A percentile compares a stretch with the other conserved stretches of the same genome.
phyloP scores from a whole-genome alignment of 2,113 vertebrate species.

The Prionailurus viverrinus region DNA sequence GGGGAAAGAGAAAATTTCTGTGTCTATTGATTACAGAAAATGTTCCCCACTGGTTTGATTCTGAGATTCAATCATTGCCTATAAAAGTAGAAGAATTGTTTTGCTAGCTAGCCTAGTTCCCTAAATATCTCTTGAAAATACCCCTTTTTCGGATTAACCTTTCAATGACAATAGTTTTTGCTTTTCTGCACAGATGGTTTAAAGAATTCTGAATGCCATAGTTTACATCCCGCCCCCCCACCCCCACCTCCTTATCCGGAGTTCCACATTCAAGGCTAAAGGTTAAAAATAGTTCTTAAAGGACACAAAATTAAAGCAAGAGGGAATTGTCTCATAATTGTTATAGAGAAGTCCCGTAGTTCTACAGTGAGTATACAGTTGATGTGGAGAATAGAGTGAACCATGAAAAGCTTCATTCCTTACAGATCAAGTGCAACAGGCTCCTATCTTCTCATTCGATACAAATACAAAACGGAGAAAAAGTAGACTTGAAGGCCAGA shows the following conservation, averaged over 20 bases:
- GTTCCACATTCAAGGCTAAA: not conserved
- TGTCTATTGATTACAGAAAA: not conserved
- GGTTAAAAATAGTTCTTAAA: conserved; percentile 49
- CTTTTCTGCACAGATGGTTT: conserved; percentile 9
- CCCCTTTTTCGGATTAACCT: not conserved
- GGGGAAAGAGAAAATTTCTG: not conserved
- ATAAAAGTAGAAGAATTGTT: not conserved
- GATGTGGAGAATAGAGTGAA: not conserved
- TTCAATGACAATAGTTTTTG: not conserved
- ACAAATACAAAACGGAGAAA: not conserved
- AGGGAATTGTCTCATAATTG: not conserved
- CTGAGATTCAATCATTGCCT: not conserved
- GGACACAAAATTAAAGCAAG: conserved; percentile 43
- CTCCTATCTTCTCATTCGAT: not conserved
- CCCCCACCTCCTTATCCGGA: not conserved
- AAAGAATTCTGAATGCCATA: not conserved
- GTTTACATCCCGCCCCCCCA: not conserved
- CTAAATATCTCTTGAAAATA: conserved; percentile 21
- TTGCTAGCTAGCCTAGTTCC: not conserved
- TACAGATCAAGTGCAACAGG: not conserved
- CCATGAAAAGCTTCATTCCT: conserved; percentile 55
- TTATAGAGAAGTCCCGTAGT: not conserved
- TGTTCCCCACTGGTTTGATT: not conserved
- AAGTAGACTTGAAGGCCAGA: not conserved
- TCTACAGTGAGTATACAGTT: not conserved